These are phyloP conservation scores for Dichetophora obliterata DNA, from an alignment of 2,888 invertebrate genomes.

Conservation along the genomic window DNA sequence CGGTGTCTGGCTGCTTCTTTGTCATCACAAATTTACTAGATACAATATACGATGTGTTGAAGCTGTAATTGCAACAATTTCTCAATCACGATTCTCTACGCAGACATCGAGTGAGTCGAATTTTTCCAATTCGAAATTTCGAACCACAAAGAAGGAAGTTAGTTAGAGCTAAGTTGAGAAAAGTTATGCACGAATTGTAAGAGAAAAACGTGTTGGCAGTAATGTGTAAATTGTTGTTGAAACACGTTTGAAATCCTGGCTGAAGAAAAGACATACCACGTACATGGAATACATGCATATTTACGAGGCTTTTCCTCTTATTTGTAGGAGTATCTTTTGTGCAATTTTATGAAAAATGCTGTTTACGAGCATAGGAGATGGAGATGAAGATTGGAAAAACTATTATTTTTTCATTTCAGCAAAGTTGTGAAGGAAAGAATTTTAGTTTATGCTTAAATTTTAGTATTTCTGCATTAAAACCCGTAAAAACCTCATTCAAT, in stretches of 20 bases:
- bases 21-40: neutral
- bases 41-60: neutral
- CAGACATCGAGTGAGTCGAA: constrained; percentile 1
- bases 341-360: too few relatives aligned
- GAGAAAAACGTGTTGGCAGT: constrained; percentile 13
- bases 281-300: neutral
- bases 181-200: constrained; percentile 21
- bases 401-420: too few relatives aligned
- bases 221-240: constrained; percentile 14
- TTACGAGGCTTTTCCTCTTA: neutral
- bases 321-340: neutral
- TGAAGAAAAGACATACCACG: neutral
- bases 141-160: neutral
- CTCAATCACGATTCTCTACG: constrained; percentile 27
- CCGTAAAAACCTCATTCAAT: too few relatives aligned
- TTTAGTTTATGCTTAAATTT: neutral
- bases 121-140: too few relatives aligned
- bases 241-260: neutral
- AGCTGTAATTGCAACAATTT: neutral
- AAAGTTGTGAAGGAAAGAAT: neutral
- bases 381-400: neutral
- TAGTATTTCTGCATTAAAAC: neutral
- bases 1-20: constrained; percentile 8
- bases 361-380: neutral
- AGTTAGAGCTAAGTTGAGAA: neutral